Percentiles rank a stretch among this genome's conserved stretches.
Evolutionary conservation across 2,113 vertebrate genomes (phyloP).

Genomic region (Crotalus horridus): DNA sequence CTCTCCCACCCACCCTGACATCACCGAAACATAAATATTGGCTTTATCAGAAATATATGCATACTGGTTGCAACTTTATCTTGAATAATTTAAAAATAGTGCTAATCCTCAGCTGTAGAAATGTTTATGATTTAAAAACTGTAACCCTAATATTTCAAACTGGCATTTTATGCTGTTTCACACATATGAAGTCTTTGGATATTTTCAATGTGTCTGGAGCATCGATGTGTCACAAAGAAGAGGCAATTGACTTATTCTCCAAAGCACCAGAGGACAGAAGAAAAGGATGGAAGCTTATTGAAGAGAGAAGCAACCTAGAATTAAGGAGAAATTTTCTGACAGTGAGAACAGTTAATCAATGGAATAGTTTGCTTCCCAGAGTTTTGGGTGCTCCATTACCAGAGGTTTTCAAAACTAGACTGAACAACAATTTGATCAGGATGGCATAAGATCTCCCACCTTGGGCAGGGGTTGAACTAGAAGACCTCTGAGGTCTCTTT

Average conservation of each 20-base stretch:
- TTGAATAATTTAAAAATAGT: slow-evolving; percentile 36
- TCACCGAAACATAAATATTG: slow-evolving; percentile 30
- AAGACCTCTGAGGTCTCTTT: not conserved
- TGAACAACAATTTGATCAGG: not conserved
- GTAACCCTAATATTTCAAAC: not conserved
- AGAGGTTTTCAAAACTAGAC: not conserved
- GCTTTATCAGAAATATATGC: slow-evolving; percentile 52
- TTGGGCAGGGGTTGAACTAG: not conserved
- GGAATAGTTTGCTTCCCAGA: not conserved
- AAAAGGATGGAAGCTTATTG: not conserved
- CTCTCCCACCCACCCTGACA: slow-evolving; percentile 16
- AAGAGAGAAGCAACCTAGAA: not conserved
- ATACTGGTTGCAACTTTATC: slow-evolving; percentile 20
- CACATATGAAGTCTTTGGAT: not conserved
- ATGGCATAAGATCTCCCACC: not conserved
- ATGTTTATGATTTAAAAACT: not conserved
- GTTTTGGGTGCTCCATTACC: not conserved
- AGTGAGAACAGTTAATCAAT: not conserved
- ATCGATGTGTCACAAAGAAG: not conserved
- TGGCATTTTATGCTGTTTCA: not conserved
- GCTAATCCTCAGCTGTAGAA: not conserved
- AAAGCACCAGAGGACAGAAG: not conserved
- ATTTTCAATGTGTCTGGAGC: not conserved
- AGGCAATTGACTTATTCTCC: not conserved
- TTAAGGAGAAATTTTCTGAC: not conserved